These are phyloP conservation scores for Bagarius yarrelli DNA, from an alignment of 2,113 vertebrate species.

Conservation along the genomic window DNA sequence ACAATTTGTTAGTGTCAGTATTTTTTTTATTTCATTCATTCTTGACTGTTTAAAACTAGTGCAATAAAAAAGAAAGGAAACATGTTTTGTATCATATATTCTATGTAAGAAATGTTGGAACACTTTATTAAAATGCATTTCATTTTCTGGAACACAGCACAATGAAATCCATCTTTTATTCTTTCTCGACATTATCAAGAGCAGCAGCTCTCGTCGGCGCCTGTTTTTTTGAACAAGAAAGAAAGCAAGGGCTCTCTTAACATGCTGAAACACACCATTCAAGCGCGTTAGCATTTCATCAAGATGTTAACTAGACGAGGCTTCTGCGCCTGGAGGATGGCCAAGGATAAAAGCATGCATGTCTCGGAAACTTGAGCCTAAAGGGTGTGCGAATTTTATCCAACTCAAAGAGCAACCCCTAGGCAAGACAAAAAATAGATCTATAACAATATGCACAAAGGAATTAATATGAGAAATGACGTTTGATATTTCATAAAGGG, in stretches of 20 bases:
- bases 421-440: conserved; percentile 60
- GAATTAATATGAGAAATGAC: background rate
- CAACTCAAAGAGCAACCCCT: conserved; percentile 58
- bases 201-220: background rate
- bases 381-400: conserved; percentile 63
- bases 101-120: background rate
- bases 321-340: conserved; percentile 48
- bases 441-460: conserved; percentile 25
- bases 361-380: conserved; percentile 52
- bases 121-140: background rate
- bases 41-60: background rate
- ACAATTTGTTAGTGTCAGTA: background rate
- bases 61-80: background rate
- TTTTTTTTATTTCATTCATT: background rate
- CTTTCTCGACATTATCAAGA: background rate
- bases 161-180: background rate
- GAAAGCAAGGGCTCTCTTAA: conserved; percentile 8
- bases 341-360: conserved; percentile 60
- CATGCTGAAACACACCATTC: conserved; percentile 17
- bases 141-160: background rate
- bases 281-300: conserved; percentile 14
- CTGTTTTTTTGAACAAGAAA: conserved; percentile 33
- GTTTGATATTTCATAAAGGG: conserved; percentile 18
- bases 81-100: background rate
- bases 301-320: conserved; percentile 26